These are phyloP conservation scores for Papilio polytes DNA, from an alignment of 1,140 invertebrate genomes.

Conservation along the genomic window DNA sequence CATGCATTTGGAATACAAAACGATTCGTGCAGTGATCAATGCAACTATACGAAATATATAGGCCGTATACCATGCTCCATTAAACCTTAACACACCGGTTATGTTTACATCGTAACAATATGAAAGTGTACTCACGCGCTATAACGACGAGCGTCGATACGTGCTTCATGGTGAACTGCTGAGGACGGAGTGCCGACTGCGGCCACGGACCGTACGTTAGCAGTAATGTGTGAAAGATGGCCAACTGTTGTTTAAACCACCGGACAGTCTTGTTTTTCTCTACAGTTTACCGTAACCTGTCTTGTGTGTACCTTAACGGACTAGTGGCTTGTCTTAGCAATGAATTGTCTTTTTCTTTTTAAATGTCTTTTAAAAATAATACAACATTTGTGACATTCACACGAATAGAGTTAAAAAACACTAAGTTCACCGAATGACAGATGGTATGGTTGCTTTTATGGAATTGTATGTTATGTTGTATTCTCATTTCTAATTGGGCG, in stretches of 20 bases:
- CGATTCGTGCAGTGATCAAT: neutral
- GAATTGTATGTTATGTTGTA: neutral
- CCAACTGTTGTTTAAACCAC: neutral
- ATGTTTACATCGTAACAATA: conserved; percentile 43
- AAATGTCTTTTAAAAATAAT: too few relatives aligned
- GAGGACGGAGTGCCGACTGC: conserved; percentile 52
- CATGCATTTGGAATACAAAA: conserved; percentile 8
- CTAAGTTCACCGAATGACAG: too few relatives aligned
- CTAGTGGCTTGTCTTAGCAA: neutral
- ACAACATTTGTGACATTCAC: too few relatives aligned
- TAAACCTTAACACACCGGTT: conserved; percentile 38
- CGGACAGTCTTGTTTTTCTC: conserved; percentile 19
- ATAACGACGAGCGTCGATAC: conserved; percentile 65
- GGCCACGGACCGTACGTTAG: conserved; percentile 86
- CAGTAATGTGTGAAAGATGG: conserved; percentile 21
- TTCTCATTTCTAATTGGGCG: neutral
- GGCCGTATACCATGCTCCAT: conserved; percentile 34
- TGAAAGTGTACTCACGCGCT: conserved; percentile 66
- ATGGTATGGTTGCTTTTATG: neutral
- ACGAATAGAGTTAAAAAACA: too few relatives aligned
- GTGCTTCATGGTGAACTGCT: conserved; percentile 64
- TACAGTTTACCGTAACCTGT: conserved; percentile 13
- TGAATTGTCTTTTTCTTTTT: neutral
- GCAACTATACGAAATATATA: conserved; percentile 34
- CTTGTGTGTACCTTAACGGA: neutral